These are phyloP conservation scores for Electrona antarctica DNA, from an alignment of 2,113 vertebrate genomes.

Conservation along the genomic window DNA sequence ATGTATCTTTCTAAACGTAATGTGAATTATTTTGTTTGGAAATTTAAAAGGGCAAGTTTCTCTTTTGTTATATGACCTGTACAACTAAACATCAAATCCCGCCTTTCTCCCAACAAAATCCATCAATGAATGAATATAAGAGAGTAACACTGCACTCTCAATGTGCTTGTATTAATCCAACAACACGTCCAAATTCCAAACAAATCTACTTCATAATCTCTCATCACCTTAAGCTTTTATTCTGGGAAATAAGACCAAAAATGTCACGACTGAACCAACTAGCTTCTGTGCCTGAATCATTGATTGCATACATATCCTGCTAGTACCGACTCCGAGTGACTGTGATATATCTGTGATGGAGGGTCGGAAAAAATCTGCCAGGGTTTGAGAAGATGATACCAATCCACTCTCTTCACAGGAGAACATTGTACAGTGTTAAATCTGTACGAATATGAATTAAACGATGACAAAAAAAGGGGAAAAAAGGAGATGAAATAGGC, in stretches of 20 bases:
- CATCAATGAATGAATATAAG: no score
- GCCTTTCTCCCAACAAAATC: background rate
- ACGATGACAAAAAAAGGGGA: conserved; percentile 11
- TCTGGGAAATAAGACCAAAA: background rate
- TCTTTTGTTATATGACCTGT: background rate
- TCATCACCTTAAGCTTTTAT: background rate
- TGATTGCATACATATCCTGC: background rate
- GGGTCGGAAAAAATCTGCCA: background rate
- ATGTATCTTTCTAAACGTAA: no score
- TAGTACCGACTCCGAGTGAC: background rate
- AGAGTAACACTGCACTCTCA: no score
- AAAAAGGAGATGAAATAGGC: conserved; percentile 3
- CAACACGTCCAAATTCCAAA: background rate
- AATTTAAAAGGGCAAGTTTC: background rate
- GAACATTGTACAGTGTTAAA: conserved; percentile 3
- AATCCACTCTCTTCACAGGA: conserved; percentile 1
- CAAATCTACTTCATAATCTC: background rate
- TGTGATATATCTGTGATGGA: background rate
- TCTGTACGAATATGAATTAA: conserved; percentile 29
- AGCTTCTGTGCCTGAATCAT: background rate
- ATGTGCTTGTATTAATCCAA: no score
- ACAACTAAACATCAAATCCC: background rate
- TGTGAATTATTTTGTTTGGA: background rate
- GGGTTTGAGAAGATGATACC: background rate
- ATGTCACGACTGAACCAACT: background rate